Percentiles rank a stretch among this genome's conserved stretches.
phyloP scores from a whole-genome alignment of 2,797 vertebrate species.

The Paguma larvata region DNA sequence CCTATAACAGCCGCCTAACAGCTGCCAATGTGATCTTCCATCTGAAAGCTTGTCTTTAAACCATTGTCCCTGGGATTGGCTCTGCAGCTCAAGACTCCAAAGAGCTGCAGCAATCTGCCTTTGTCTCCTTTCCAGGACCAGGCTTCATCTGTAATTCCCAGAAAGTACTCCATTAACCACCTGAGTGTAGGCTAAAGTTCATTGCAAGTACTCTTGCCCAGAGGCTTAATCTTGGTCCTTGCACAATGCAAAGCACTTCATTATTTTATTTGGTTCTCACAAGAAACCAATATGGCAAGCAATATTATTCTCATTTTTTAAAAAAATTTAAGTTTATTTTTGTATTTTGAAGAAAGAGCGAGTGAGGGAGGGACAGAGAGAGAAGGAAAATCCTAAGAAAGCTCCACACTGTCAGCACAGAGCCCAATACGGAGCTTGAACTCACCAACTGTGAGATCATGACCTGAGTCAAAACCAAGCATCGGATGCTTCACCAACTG shows the following conservation, averaged over 20 bases:
- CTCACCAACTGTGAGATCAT: no score
- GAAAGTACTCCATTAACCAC: background rate
- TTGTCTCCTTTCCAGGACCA: background rate
- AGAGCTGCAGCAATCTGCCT: background rate
- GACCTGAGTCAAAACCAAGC: no score
- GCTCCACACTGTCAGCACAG: no score
- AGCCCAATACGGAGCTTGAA: no score
- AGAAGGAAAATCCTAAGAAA: no score
- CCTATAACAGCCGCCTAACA: background rate
- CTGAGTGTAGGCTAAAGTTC: background rate
- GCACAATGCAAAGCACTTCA: background rate
- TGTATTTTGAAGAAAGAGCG: no score
- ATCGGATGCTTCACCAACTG: no score
- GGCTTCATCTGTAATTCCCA: background rate
- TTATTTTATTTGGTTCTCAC: background rate
- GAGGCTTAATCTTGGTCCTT: background rate
- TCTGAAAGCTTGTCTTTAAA: background rate
- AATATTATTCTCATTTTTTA: background rate
- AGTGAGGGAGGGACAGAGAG: no score
- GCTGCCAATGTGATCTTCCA: background rate
- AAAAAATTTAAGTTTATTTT: no score
- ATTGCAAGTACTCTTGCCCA: background rate
- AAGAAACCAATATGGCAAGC: background rate
- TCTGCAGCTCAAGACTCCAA: background rate
- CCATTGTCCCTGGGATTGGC: background rate